Base-by-base conservation (phyloP, 2,113 vertebrate species). In the Lagopus leucura region DNA sequence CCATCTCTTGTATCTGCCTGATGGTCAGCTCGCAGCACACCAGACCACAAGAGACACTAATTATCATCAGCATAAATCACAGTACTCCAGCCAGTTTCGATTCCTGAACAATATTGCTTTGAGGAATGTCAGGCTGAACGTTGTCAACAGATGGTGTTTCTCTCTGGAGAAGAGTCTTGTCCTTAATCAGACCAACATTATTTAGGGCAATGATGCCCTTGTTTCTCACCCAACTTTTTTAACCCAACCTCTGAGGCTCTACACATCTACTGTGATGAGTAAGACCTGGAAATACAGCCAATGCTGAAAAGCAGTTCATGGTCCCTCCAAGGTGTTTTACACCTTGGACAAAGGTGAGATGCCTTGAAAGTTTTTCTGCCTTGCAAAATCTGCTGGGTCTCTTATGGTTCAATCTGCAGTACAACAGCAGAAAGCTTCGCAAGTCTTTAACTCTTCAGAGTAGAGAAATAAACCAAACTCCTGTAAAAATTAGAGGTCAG, bases 41-140 rank as follows among this genome's bases (percentile, higher is more conserved):
- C 87, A 94, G 84, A 27, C 36, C 67, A 50, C 73, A 82, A 45
- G 74, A 82, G 27, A 36, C 21, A 17, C 58, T 73, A 73, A 93
- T 87, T 79, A 77, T 42, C 58, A 85, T 6, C 67, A 87, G 13
- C 67, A 92, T 36, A 73, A 85, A 80, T 63, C 64, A 71, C 55
- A 66, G 45, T 79, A 40, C 45, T 52, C 45, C 47, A 14, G 1
- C 38, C 84, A 88, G 47, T 58, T 82, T 82, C 47, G 38, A 58
- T 87, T 93, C 95, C 84, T 80, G 94, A 86, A 94, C 93, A 89
- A 80, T 28, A 60, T 64, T 10, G 19, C 74, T 93, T 73, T 76
- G 58, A 84, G 55, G 54, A 42, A 80, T 34, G 78, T 87, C 84
- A 87, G 67, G 64, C 42, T 65, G 67, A 77, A 71, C 52, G 43